Evolutionary conservation across 2,888 invertebrate species (phyloP).

Genomic region (Luperina testacea): DNA sequence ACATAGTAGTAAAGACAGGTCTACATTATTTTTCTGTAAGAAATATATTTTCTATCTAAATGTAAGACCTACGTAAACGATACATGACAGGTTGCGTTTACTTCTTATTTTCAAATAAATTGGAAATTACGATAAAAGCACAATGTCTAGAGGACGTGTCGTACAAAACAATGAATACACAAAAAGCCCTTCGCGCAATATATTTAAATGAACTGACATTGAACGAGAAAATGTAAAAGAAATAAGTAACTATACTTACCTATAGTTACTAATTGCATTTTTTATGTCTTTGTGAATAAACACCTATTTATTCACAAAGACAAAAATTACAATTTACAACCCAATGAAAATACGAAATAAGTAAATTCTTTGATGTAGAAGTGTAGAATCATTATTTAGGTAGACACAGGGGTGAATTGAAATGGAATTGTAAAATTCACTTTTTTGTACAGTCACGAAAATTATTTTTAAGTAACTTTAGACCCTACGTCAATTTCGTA

Average conservation of each 20-base stretch:
- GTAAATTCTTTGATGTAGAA: conserved; percentile 33
- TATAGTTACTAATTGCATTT: too few relatives aligned
- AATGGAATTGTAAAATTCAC: background rate
- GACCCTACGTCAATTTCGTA: too few relatives aligned
- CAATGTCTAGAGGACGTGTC: conserved; percentile 32
- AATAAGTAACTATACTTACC: background rate
- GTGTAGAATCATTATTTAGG: conserved; percentile 18
- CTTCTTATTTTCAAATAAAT: conserved; percentile 35
- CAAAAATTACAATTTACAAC: too few relatives aligned
- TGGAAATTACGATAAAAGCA: conserved; percentile 29
- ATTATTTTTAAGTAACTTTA: background rate
- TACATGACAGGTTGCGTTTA: conserved; percentile 5
- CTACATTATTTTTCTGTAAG: background rate
- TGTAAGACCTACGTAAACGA: conserved; percentile 12
- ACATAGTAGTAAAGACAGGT: conserved; percentile 12
- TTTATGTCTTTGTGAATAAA: too few relatives aligned
- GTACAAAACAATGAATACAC: conserved; percentile 22
- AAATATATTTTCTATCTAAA: background rate
- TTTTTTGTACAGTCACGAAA: background rate
- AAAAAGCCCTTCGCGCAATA: conserved; percentile 31
- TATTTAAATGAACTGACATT: conserved; percentile 36
- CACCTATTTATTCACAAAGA: too few relatives aligned
- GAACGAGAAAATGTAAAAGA: conserved; percentile 24
- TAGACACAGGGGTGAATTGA: background rate
- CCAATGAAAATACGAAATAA: conserved; percentile 3